phyloP scores from a whole-genome alignment of 35 echinoderm and acorn worm species.

The Ophiothrix spiculata region DNA sequence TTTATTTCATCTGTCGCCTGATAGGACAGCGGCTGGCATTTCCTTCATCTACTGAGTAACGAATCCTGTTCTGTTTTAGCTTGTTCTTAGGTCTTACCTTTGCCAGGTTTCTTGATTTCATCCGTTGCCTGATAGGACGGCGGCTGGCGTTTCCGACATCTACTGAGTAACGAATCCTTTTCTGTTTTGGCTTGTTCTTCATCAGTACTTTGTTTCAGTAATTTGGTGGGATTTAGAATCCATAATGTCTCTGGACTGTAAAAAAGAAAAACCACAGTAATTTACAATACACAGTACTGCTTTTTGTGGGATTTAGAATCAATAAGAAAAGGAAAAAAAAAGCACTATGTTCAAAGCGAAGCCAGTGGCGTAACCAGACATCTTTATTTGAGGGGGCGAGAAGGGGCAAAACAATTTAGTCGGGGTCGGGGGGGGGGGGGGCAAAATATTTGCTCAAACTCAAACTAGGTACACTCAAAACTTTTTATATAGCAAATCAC shows the following conservation, averaged over 20 bases:
- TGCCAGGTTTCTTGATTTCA: not conserved
- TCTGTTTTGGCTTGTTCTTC: constrained; percentile 48
- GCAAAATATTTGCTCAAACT: too few species aligned
- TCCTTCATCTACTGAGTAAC: not conserved
- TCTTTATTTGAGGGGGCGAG: too few species aligned
- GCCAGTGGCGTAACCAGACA: too few species aligned
- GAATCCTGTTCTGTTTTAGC: not conserved
- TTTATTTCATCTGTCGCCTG: not conserved
- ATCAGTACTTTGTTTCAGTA: constrained; percentile 65
- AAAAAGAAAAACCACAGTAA: too few species aligned
- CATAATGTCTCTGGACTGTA: constrained; percentile 88
- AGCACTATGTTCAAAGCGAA: too few species aligned
- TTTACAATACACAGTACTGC: too few species aligned
- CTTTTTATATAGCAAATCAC: too few species aligned
- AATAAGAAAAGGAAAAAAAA: too few species aligned
- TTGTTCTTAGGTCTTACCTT: constrained; percentile 8
- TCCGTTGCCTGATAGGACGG: constrained; percentile 20
- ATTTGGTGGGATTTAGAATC: constrained; percentile 89
- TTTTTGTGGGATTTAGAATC: too few species aligned
- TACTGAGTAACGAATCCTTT: not conserved
- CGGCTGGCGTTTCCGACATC: constrained; percentile 14
- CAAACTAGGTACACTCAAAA: too few species aligned
- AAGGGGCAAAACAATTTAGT: too few species aligned
- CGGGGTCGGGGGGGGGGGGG: too few species aligned
- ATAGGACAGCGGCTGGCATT: constrained; percentile 12